Evolutionary conservation across 2,113 vertebrate species (phyloP).

Genomic region (Daubentonia madagascariensis): DNA sequence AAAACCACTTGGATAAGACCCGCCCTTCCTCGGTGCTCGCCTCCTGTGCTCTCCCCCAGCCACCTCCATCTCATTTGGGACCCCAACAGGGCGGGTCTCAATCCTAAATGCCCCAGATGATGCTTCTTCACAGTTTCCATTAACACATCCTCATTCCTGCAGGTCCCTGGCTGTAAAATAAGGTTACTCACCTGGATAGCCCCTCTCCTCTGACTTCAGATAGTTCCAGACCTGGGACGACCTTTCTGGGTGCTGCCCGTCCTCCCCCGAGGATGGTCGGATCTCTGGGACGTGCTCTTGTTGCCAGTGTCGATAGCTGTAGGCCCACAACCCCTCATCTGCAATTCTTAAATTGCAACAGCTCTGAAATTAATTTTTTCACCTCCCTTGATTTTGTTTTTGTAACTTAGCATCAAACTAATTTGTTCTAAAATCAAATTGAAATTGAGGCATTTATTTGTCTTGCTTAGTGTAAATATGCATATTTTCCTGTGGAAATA

Average conservation of each 20-base stretch:
- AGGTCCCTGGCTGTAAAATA: neutral
- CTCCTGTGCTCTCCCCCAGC: accelerated
- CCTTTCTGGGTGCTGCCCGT: neutral
- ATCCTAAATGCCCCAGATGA: neutral
- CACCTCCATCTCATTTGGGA: neutral
- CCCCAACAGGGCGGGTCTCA: accelerated
- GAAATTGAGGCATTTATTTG: neutral
- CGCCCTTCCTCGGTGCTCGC: neutral
- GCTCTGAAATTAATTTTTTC: neutral
- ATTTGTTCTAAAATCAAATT: neutral
- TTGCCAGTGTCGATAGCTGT: neutral
- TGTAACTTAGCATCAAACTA: neutral
- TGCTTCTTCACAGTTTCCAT: neutral
- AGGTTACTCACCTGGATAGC: neutral
- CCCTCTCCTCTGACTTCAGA: neutral
- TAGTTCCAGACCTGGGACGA: neutral
- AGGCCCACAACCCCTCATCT: neutral
- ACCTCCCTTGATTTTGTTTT: neutral
- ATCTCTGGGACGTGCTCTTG: neutral
- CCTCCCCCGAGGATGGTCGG: neutral
- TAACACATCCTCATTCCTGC: neutral
- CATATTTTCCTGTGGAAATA: neutral
- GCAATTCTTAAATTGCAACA: neutral
- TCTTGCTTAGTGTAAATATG: neutral
- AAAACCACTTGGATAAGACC: neutral